Conservation (phyloP, 2,797 vertebrate species). For the Tinamus major region DNA sequence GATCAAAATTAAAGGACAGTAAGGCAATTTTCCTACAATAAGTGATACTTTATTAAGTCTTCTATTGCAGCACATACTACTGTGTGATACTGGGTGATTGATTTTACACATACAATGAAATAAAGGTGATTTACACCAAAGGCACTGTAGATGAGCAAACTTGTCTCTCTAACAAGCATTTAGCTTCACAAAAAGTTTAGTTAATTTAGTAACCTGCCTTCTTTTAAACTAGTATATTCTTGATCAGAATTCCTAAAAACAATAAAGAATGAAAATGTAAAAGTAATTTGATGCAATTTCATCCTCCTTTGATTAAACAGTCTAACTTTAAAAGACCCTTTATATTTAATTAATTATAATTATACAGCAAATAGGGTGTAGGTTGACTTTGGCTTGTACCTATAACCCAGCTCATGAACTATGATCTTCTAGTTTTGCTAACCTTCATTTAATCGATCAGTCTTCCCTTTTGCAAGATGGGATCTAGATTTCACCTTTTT, state of each 20-base stretch:
- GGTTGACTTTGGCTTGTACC: background rate
- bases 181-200: background rate
- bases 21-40: background rate
- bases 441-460: background rate
- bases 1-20: background rate
- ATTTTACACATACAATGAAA: background rate
- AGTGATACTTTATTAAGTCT: background rate
- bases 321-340: background rate
- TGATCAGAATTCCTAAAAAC: background rate
- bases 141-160: background rate
- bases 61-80: background rate
- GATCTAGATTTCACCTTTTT: background rate
- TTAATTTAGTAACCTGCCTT: background rate
- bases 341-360: constrained; percentile 13
- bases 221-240: background rate
- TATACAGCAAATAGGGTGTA: background rate
- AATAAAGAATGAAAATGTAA: background rate
- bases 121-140: background rate
- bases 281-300: background rate
- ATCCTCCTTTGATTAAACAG: constrained; percentile 38
- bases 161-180: background rate
- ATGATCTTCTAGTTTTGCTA: background rate
- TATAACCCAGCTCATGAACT: background rate
- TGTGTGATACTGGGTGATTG: background rate
- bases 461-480: background rate